Percentiles rank a stretch among this genome's conserved stretches.
These are phyloP conservation scores for Holothuria scabra DNA, from an alignment of 53 echinoderm and acorn worm species.

Conservation along the genomic window DNA sequence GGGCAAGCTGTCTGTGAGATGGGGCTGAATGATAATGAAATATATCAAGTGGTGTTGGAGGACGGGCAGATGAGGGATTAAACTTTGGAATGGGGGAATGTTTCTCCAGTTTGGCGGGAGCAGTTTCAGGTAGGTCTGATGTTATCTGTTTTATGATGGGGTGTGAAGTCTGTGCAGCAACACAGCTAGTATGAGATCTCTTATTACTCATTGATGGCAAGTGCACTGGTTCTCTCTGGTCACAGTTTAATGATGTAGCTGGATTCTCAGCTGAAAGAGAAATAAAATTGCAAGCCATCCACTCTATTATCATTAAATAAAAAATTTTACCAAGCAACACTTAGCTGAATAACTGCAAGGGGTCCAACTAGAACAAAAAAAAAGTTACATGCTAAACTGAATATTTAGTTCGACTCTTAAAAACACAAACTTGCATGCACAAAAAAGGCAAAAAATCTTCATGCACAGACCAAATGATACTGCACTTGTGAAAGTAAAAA, in stretches of 20 bases:
- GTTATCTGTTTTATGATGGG: conserved; percentile 48
- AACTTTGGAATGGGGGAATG: conserved; percentile 77
- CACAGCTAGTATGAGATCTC: neutral
- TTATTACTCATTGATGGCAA: conserved; percentile 43
- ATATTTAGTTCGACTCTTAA: too few relatives aligned
- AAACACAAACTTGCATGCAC: too few relatives aligned
- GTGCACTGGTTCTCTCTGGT: conserved; percentile 69
- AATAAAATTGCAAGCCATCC: neutral
- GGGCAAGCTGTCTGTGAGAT: conserved; percentile 85
- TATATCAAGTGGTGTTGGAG: conserved; percentile 89
- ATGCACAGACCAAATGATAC: too few relatives aligned
- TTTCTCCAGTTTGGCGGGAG: conserved; percentile 59
- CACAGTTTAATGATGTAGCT: conserved; percentile 81
- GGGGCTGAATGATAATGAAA: conserved; percentile 97
- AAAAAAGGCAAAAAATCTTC: too few relatives aligned
- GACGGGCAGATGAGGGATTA: conserved; percentile 76
- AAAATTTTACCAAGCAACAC: too few relatives aligned
- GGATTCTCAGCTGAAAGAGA: conserved; percentile 84
- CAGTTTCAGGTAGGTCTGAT: conserved; percentile 68
- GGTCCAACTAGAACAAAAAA: too few relatives aligned
- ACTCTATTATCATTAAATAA: neutral
- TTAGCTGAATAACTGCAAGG: too few relatives aligned
- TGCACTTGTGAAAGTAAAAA: too few relatives aligned
- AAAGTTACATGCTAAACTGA: too few relatives aligned
- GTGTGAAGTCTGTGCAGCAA: neutral